These are phyloP conservation scores for Macaria notata DNA, from an alignment of 2,888 invertebrate genomes.

Conservation along the genomic window DNA sequence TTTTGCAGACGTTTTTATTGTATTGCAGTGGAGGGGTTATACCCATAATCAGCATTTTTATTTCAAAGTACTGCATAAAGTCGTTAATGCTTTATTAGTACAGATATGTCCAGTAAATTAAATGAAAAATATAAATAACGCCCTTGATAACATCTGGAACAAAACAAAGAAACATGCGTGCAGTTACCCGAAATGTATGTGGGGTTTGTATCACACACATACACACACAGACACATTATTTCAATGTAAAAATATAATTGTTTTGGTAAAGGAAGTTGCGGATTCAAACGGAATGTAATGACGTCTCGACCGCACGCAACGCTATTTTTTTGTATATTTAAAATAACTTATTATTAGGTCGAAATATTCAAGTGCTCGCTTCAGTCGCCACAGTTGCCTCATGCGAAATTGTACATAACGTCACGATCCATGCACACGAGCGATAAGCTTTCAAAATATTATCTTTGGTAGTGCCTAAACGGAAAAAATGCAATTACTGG, in stretches of 20 bases:
- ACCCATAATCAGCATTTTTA: constrained; percentile 24
- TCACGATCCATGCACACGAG: constrained; percentile 67
- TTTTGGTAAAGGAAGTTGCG: constrained; percentile 69
- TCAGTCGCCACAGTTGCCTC: constrained; percentile 47
- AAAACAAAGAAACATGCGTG: constrained; percentile 57
- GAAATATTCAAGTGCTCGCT: constrained; percentile 43
- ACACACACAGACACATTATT: constrained; percentile 61
- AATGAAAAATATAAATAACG: constrained; percentile 25
- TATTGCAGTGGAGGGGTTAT: constrained; percentile 19
- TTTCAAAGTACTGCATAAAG: constrained; percentile 25
- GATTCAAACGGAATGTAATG: constrained; percentile 61
- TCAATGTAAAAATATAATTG: constrained; percentile 55
- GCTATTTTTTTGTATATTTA: constrained; percentile 37
- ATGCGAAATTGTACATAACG: constrained; percentile 62
- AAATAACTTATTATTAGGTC: constrained; percentile 42
- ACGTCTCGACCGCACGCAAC: constrained; percentile 56
- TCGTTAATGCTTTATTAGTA: constrained; percentile 20
- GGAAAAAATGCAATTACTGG: constrained; percentile 67
- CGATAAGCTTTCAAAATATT: constrained; percentile 74
- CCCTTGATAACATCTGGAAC: constrained; percentile 55
- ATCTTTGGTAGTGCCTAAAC: constrained; percentile 53
- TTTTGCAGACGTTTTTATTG: constrained; percentile 52
- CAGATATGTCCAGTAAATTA: constrained; percentile 27
- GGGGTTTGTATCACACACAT: constrained; percentile 35
- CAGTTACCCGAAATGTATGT: constrained; percentile 35